Evolutionary conservation across 2,888 invertebrate species (phyloP).

Genomic region (Mesorhabditis belari): DNA sequence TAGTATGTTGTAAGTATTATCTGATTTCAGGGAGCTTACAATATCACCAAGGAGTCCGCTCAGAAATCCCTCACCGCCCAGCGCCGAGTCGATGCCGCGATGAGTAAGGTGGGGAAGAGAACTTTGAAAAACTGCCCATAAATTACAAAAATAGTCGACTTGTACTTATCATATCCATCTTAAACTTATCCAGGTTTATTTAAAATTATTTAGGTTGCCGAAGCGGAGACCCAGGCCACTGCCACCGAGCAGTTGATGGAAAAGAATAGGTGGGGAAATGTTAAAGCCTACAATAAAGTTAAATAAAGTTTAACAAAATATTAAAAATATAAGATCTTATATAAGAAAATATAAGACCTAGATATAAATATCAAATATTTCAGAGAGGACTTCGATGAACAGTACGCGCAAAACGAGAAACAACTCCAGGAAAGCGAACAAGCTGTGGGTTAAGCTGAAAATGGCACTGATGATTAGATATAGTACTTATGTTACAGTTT

Average conservation of each 20-base stretch:
- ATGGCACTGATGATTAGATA: slow-evolving; percentile 3
- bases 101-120: slow-evolving; percentile 17
- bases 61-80: slow-evolving; percentile 62
- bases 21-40: slow-evolving; percentile 75
- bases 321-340: too few species aligned
- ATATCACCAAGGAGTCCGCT: slow-evolving; percentile 74
- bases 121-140: too few species aligned
- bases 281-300: too few species aligned
- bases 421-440: slow-evolving; percentile 70
- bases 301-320: too few species aligned
- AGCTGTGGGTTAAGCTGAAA: slow-evolving; percentile 63
- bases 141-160: too few species aligned
- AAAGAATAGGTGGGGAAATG: too few species aligned
- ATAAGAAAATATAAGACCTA: too few species aligned
- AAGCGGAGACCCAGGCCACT: slow-evolving; percentile 27
- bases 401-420: slow-evolving; percentile 67
- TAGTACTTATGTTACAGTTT: neutral
- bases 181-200: too few species aligned
- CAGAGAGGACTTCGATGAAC: slow-evolving; percentile 63
- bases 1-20: too few species aligned
- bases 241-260: slow-evolving; percentile 65
- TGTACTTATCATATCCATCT: too few species aligned
- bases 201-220: slow-evolving; percentile 4
- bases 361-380: too few species aligned
- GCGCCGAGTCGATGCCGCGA: slow-evolving; percentile 27